phyloP scores from a whole-genome alignment of 1,140 invertebrate species.

The Cecropterus lyciades region DNA sequence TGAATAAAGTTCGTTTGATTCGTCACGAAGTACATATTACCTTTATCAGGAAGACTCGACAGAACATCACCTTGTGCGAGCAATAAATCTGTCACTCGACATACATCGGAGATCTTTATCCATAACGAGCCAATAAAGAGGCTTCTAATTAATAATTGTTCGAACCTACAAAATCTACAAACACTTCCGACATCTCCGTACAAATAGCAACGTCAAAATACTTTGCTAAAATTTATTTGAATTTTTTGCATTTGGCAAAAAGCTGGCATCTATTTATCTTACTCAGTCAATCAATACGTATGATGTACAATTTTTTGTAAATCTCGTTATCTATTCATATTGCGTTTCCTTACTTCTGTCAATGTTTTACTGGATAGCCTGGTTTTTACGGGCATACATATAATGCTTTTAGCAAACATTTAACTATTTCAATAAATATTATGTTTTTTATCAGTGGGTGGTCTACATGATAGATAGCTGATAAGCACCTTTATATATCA shows the following conservation, averaged over 20 bases:
- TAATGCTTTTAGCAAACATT: background rate
- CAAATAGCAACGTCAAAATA: slow-evolving; percentile 51
- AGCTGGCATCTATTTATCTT: slow-evolving; percentile 52
- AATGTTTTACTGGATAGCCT: slow-evolving; percentile 13
- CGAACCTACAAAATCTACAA: slow-evolving; percentile 53
- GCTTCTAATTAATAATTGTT: slow-evolving; percentile 74
- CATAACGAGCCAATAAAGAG: slow-evolving; percentile 66
- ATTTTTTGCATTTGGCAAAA: slow-evolving; percentile 53
- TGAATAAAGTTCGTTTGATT: slow-evolving; percentile 33
- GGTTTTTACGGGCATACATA: slow-evolving; percentile 3
- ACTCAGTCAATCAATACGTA: slow-evolving; percentile 49
- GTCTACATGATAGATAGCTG: slow-evolving; percentile 17
- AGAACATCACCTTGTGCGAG: slow-evolving; percentile 61
- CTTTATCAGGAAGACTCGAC: slow-evolving; percentile 60
- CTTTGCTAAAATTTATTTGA: slow-evolving; percentile 45
- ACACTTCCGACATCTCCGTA: slow-evolving; percentile 61
- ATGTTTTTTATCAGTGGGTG: slow-evolving; percentile 14
- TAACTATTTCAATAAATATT: slow-evolving; percentile 4
- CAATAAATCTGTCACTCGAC: slow-evolving; percentile 74
- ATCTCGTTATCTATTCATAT: slow-evolving; percentile 50
- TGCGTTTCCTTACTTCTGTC: slow-evolving; percentile 27
- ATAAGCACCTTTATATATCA: background rate
- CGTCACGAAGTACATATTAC: slow-evolving; percentile 50
- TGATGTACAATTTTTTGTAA: slow-evolving; percentile 57
- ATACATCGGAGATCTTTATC: slow-evolving; percentile 60